Percentiles rank a stretch among this genome's conserved stretches.
phyloP scores from a whole-genome alignment of 2,888 invertebrate species.

The Diaphora mendica region DNA sequence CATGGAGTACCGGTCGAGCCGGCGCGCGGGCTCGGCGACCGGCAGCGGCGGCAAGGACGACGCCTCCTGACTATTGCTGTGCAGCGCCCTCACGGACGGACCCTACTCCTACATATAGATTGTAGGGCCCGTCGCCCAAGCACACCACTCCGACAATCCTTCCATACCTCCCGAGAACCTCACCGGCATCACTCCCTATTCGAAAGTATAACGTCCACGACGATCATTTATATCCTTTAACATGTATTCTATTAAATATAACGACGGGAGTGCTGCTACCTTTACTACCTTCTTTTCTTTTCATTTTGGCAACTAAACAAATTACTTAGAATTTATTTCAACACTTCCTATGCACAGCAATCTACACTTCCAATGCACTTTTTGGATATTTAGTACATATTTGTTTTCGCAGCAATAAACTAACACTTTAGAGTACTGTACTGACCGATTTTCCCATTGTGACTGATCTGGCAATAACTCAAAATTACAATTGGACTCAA shows the following conservation, averaged over 20 bases:
- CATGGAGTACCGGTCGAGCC: slow-evolving; percentile 96
- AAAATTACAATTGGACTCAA: slow-evolving; percentile 29
- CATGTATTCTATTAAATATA: slow-evolving; percentile 27
- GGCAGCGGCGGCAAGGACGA: slow-evolving; percentile 91
- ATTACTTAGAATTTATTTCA: slow-evolving; percentile 44
- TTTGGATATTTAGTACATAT: slow-evolving; percentile 46
- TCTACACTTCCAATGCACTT: slow-evolving; percentile 56
- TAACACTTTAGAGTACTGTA: slow-evolving; percentile 25
- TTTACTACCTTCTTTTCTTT: slow-evolving; percentile 47
- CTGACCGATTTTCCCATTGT: slow-evolving; percentile 25
- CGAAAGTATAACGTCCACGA: slow-evolving; percentile 44
- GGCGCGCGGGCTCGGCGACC: slow-evolving; percentile 83
- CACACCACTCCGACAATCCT: slow-evolving; percentile 64
- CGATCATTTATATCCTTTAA: slow-evolving; percentile 33
- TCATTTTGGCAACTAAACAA: slow-evolving; percentile 50
- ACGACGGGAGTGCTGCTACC: slow-evolving; percentile 44
- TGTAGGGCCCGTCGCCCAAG: slow-evolving; percentile 55
- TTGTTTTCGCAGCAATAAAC: slow-evolving; percentile 34
- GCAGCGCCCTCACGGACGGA: slow-evolving; percentile 99
- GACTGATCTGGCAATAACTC: slow-evolving; percentile 22
- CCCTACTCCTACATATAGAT: slow-evolving; percentile 96
- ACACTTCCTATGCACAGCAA: slow-evolving; percentile 57
- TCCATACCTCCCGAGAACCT: slow-evolving; percentile 42
- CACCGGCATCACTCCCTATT: slow-evolving; percentile 41
- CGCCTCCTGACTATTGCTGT: slow-evolving; percentile 99